Percentiles rank a stretch among this genome's conserved stretches.
phyloP scores from a whole-genome alignment of 2,113 vertebrate genomes.

The Speoplatyrhinus poulsoni region DNA sequence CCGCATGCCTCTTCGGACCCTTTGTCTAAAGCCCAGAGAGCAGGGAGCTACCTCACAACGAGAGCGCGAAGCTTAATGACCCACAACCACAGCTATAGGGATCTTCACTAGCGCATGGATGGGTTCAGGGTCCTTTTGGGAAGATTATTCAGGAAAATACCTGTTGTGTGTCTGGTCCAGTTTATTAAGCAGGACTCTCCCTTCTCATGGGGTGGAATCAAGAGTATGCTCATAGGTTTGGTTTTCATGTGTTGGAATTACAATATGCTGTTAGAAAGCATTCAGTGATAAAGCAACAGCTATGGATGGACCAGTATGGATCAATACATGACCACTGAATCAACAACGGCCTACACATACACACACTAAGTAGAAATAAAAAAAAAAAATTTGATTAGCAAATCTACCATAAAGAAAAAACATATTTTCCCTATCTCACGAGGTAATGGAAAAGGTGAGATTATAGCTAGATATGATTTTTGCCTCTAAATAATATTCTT shows the following conservation, averaged over 20 bases:
- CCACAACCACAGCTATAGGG: background rate
- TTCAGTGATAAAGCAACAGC: background rate
- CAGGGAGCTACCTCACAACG: background rate
- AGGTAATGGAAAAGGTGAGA: too few relatives aligned
- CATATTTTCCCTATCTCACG: too few relatives aligned
- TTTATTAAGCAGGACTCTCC: constrained; percentile 1
- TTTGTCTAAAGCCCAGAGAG: constrained; percentile 51
- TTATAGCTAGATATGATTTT: too few relatives aligned
- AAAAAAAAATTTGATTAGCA: too few relatives aligned
- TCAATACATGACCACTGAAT: background rate
- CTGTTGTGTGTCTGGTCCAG: constrained; percentile 5
- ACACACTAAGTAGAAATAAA: too few relatives aligned
- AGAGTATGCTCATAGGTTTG: background rate
- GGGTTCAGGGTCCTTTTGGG: background rate
- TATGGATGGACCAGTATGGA: too few relatives aligned
- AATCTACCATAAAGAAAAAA: too few relatives aligned
- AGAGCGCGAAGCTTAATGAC: constrained; percentile 7
- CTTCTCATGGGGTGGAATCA: background rate
- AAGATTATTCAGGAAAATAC: background rate
- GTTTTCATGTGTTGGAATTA: constrained; percentile 13
- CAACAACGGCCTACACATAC: background rate
- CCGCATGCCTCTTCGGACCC: constrained; percentile 47
- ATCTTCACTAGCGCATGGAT: background rate
- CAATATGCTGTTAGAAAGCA: background rate
- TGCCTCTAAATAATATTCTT: background rate